Evolutionary conservation across 37 sponge, comb jelly and placozoan species (phyloP), one percentile per base, ranked within the genome.

Genomic region (Chondrosia reniformis): DNA sequence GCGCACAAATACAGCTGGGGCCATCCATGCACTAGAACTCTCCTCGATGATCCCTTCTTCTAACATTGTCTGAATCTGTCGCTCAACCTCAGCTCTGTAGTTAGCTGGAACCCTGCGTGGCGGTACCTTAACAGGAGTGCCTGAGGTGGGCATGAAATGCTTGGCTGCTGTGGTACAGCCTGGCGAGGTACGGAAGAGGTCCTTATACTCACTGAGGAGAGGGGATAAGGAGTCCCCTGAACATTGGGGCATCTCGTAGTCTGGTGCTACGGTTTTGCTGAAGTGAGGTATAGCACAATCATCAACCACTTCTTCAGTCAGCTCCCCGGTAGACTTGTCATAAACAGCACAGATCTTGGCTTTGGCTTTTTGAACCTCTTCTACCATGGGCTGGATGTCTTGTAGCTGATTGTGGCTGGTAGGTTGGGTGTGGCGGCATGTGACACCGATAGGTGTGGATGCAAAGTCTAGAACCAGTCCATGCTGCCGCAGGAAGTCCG

Each of bases 221-320:
- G 31, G 66, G 19, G 33, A 33, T 34, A 64, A 2, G 34, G 33
- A 27, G 31, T 27, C 33, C 21, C 19, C 33, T 33, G 66, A 27
- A 13, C 66, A 64, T 19, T 64, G 33, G 33, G 66, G 66, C 34
- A 64, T 33, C 34, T 64, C 66, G 33, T 7, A 64, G 58, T 56
- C 58, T 2, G 58, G 58, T 19, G 3, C 34, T 2, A 19, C 33
- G 31, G 37, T 21, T 46, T 33, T 55, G 22, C 41, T 33, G 45
- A 79, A 83, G 56, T 10, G 25, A 9, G 88, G 80, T 31, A 88
- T 79, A 1, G 66, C 56, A 67, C 88, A 79, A 2, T 88, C 80
- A 19, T 77, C 81, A 56, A 59, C 59, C 24, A 39, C 55, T 52
- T 83, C 80, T 32, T 37, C 57, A 33, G 44, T 40, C 24, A 73